phyloP scores from a whole-genome alignment of 2,888 invertebrate genomes.

The Drosophila vallismaia region DNA sequence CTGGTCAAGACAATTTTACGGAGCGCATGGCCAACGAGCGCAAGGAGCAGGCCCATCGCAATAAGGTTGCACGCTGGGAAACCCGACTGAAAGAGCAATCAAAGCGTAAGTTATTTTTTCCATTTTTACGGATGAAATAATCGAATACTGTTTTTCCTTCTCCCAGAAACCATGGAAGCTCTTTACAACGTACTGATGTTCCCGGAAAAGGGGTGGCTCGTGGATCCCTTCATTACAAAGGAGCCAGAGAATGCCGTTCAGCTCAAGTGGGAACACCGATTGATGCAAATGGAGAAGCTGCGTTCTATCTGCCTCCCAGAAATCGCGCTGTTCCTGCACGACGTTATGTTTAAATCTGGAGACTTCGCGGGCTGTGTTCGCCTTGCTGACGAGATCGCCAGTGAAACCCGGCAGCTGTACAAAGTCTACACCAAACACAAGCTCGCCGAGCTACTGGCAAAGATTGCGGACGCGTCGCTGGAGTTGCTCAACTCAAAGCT shows the following conservation, averaged over 20 bases:
- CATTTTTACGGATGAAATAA: background rate
- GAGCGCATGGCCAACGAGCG: constrained; percentile 96
- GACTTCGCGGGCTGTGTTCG: constrained; percentile 91
- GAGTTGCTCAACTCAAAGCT: constrained; percentile 89
- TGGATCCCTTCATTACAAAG: constrained; percentile 87
- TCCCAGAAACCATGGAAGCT: constrained; percentile 89
- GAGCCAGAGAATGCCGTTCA: constrained; percentile 84
- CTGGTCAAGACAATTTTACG: constrained; percentile 88
- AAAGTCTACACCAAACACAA: constrained; percentile 92
- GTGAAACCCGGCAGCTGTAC: constrained; percentile 91
- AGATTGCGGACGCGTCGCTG: constrained; percentile 91
- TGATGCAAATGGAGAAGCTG: constrained; percentile 88
- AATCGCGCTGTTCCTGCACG: constrained; percentile 90
- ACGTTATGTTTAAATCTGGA: constrained; percentile 90
- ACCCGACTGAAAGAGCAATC: constrained; percentile 89
- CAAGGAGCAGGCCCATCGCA: constrained; percentile 90
- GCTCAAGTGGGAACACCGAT: constrained; percentile 85
- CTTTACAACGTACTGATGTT: constrained; percentile 94
- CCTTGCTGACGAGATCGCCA: constrained; percentile 91
- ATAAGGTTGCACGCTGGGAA: constrained; percentile 91
- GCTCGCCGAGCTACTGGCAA: constrained; percentile 89
- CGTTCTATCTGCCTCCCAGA: constrained; percentile 94
- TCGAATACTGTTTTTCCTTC: constrained; percentile 49
- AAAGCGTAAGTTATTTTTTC: constrained; percentile 84
- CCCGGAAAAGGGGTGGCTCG: constrained; percentile 95